Percentiles rank a stretch among this genome's conserved stretches.
phyloP scores from a whole-genome alignment of 2,888 invertebrate genomes.

The Nomada ferruginata region DNA sequence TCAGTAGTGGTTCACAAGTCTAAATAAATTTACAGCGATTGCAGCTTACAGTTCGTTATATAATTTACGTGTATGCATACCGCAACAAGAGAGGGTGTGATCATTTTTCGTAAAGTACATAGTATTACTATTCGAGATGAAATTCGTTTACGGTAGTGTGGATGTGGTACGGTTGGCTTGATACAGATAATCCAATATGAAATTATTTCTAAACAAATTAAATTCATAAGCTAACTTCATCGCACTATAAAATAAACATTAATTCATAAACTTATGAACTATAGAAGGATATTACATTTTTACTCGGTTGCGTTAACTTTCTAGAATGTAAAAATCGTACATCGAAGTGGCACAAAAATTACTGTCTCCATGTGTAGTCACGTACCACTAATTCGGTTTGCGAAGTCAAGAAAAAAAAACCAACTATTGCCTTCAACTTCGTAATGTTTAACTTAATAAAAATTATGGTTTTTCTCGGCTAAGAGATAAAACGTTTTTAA shows the following conservation, averaged over 20 bases:
- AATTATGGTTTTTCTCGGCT: slow-evolving; percentile 27
- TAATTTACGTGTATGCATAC: slow-evolving; percentile 29
- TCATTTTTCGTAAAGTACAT: slow-evolving; percentile 34
- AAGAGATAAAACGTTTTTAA: slow-evolving; percentile 16
- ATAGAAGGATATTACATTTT: slow-evolving; percentile 23
- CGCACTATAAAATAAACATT: slow-evolving; percentile 47
- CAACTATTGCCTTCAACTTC: slow-evolving; percentile 35
- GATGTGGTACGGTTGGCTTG: slow-evolving; percentile 26
- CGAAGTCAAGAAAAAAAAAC: slow-evolving; percentile 19
- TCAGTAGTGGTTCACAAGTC: slow-evolving; percentile 37
- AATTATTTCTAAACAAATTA: slow-evolving; percentile 63
- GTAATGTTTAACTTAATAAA: slow-evolving; percentile 36
- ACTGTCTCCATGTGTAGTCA: slow-evolving; percentile 34
- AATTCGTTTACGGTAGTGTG: slow-evolving; percentile 50
- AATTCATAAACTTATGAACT: slow-evolving; percentile 53
- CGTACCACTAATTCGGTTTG: slow-evolving; percentile 19
- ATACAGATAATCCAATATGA: slow-evolving; percentile 47
- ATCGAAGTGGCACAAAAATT: slow-evolving; percentile 55
- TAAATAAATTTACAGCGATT: slow-evolving; percentile 51
- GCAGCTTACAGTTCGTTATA: slow-evolving; percentile 41
- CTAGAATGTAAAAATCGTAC: slow-evolving; percentile 53
- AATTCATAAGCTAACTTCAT: slow-evolving; percentile 48
- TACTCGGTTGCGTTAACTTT: slow-evolving; percentile 29
- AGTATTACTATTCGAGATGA: slow-evolving; percentile 38
- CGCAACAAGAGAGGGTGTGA: slow-evolving; percentile 31